Evolutionary conservation across 2,888 invertebrate genomes (phyloP).

Genomic region (Cybosia mesomella): DNA sequence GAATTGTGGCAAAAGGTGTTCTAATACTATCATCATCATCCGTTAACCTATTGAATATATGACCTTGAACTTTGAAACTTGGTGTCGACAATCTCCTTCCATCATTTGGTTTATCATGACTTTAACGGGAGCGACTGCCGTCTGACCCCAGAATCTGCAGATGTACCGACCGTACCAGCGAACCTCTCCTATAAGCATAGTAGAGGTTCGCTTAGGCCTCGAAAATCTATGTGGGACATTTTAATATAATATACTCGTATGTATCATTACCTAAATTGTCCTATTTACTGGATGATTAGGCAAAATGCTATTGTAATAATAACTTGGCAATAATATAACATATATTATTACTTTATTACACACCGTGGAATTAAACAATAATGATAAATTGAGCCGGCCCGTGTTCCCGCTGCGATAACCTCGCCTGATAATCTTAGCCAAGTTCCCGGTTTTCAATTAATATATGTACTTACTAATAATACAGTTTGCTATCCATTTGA

Average conservation of each 20-base stretch:
- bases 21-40: neutral
- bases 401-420: slow-evolving; percentile 50
- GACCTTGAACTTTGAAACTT: too few species aligned
- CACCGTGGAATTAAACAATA: slow-evolving; percentile 1
- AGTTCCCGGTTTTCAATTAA: slow-evolving; percentile 47
- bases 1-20: neutral
- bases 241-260: too few species aligned
- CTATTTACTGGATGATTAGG: neutral
- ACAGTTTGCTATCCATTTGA: slow-evolving; percentile 29
- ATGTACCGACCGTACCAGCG: too few species aligned
- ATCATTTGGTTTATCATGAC: too few species aligned
- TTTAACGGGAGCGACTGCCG: too few species aligned
- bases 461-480: slow-evolving; percentile 6
- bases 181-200: too few species aligned
- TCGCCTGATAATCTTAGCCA: slow-evolving; percentile 40
- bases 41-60: neutral
- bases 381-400: slow-evolving; percentile 33
- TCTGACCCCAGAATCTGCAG: too few species aligned
- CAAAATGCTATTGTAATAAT: neutral
- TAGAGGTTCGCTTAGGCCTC: too few species aligned
- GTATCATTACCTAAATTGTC: too few species aligned
- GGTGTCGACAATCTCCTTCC: too few species aligned
- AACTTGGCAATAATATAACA: neutral
- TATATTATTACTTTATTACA: neutral
- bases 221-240: too few species aligned